A percentile compares a stretch with the other conserved stretches of the same genome.
These are phyloP conservation scores for Misgurnus anguillicaudatus DNA, from an alignment of 2,113 vertebrate species.

Conservation along the genomic window DNA sequence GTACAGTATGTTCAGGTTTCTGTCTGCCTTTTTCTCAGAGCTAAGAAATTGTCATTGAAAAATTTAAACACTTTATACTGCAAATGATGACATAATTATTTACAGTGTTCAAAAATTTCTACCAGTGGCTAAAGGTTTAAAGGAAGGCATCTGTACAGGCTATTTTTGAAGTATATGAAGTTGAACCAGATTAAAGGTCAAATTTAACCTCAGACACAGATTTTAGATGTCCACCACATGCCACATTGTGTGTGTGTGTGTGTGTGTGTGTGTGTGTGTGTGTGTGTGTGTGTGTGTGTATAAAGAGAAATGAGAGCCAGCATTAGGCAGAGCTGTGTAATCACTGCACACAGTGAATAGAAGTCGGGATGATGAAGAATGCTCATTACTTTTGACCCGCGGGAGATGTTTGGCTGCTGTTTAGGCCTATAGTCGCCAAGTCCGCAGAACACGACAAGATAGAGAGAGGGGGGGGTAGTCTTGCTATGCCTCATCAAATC, in stretches of 20 bases:
- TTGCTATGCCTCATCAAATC: constrained; percentile 27
- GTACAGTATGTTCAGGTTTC: background rate
- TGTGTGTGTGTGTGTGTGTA: constrained; percentile 18
- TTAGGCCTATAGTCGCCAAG: constrained; percentile 56
- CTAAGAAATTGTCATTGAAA: too few relatives aligned
- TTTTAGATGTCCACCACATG: background rate
- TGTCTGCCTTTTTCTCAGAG: background rate
- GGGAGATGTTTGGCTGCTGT: constrained; percentile 65
- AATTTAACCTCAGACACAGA: background rate
- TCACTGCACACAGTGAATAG: constrained; percentile 47
- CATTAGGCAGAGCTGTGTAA: constrained; percentile 50
- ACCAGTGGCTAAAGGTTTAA: too few relatives aligned
- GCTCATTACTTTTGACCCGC: constrained; percentile 68
- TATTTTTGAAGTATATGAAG: too few relatives aligned
- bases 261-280: background rate
- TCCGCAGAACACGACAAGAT: constrained; percentile 55
- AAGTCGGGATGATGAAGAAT: constrained; percentile 60
- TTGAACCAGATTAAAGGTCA: background rate
- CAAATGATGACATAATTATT: background rate
- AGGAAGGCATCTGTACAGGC: too few relatives aligned
- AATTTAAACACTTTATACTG: background rate
- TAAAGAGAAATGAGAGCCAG: constrained; percentile 8
- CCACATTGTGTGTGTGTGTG: background rate
- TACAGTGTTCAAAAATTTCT: too few relatives aligned
- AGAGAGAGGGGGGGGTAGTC: constrained; percentile 7